Conservation (phyloP, 2,888 invertebrate species). For the Malachius bipustulatus region DNA sequence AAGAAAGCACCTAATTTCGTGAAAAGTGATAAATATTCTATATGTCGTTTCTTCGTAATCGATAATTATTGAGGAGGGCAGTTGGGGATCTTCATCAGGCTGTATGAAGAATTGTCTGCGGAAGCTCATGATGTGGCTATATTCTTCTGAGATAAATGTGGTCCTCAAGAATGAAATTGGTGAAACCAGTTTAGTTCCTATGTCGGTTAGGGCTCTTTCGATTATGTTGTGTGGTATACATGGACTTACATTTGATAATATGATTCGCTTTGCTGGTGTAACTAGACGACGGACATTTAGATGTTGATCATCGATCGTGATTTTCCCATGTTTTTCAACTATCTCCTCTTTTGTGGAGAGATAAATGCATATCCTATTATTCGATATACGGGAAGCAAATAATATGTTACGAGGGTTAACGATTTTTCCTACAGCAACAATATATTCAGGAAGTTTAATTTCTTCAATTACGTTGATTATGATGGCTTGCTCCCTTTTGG, state of each 20-base stretch:
- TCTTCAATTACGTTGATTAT: constrained; percentile 8
- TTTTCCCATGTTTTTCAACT: neutral
- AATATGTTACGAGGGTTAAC: constrained; percentile 5
- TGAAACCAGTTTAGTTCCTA: no score
- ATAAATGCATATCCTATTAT: constrained; percentile 10
- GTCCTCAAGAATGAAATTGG: no score
- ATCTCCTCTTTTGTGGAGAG: neutral
- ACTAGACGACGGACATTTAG: neutral
- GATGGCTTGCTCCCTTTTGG: constrained; percentile 10
- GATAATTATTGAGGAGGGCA: no score
- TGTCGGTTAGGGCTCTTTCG: no score
- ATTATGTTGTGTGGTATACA: neutral
- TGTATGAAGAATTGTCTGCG: no score
- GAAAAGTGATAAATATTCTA: no score
- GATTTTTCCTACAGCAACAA: constrained; percentile 6
- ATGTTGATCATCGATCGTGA: neutral
- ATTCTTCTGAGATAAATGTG: no score
- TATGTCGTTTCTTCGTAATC: no score
- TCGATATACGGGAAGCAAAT: constrained; percentile 10
- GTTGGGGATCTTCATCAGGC: no score
- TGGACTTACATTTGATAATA: neutral
- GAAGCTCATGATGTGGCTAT: no score
- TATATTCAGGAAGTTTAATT: constrained; percentile 7
- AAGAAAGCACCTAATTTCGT: no score
- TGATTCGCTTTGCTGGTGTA: neutral